These are phyloP conservation scores for Tenualosa ilisha DNA, from an alignment of 2,797 vertebrate genomes.

Conservation along the genomic window DNA sequence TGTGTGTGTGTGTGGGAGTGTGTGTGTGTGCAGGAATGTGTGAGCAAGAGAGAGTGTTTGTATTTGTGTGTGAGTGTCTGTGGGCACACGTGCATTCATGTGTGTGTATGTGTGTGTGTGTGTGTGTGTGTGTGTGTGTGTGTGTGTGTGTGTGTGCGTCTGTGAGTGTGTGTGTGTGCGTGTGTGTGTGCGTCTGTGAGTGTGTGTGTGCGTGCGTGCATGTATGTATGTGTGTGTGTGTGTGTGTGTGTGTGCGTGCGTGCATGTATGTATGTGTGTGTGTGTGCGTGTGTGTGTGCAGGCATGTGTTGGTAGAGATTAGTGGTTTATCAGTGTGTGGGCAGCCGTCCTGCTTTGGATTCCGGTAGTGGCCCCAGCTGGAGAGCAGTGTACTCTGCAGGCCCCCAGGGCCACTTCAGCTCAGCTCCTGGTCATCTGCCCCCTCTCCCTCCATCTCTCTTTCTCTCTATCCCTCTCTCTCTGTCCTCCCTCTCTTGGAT, in stretches of 20 bases:
- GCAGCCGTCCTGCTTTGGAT: slow-evolving; percentile 55
- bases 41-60: neutral
- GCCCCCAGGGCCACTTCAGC: neutral
- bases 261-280: neutral
- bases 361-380: slow-evolving; percentile 39
- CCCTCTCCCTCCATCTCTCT: neutral
- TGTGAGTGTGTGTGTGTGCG: no score
- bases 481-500: neutral
- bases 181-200: neutral
- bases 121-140: neutral
- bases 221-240: neutral
- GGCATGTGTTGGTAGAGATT: slow-evolving; percentile 18
- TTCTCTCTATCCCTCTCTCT: neutral
- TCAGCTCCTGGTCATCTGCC: slow-evolving; percentile 6
- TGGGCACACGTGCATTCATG: no score
- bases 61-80: neutral
- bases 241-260: neutral
- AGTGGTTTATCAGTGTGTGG: slow-evolving; percentile 37
- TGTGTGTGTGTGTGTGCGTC: neutral
- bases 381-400: slow-evolving; percentile 47
- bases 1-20: no score
- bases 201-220: no score
- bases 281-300: slow-evolving; percentile 21
- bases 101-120: neutral
- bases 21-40: no score